A percentile compares a stretch with the other conserved stretches of the same genome.
Evolutionary conservation across 2,888 invertebrate species (phyloP).

Genomic region (Euplexia lucipara): DNA sequence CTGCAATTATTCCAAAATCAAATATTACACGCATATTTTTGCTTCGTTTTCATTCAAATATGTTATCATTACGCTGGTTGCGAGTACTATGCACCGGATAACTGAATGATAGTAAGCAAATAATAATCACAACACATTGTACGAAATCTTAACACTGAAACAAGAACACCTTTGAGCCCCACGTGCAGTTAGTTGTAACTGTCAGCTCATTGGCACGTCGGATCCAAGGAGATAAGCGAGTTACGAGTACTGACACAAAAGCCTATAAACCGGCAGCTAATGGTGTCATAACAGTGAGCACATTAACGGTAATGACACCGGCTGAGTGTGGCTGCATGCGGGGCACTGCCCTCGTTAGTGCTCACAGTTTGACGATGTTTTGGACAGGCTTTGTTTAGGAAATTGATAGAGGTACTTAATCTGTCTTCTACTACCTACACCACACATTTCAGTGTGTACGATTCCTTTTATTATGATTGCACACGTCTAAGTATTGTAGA

Average conservation of each 20-base stretch:
- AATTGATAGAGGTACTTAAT: slow-evolving; percentile 9
- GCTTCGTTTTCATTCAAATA: too few species aligned
- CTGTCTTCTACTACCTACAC: not conserved
- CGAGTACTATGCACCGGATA: too few species aligned
- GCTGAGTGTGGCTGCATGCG: slow-evolving; percentile 29
- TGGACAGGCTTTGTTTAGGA: slow-evolving; percentile 15
- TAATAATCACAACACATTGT: too few species aligned
- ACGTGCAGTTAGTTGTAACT: slow-evolving; percentile 13
- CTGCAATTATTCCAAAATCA: too few species aligned
- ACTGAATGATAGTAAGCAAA: too few species aligned
- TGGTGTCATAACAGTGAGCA: slow-evolving; percentile 53
- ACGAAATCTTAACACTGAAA: not conserved
- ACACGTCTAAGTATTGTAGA: too few species aligned
- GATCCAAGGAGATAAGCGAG: slow-evolving; percentile 44
- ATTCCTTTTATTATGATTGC: not conserved
- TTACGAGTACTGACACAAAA: slow-evolving; percentile 35
- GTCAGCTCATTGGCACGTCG: slow-evolving; percentile 33
- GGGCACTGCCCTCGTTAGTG: slow-evolving; percentile 29
- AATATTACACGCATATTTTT: too few species aligned
- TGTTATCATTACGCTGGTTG: too few species aligned
- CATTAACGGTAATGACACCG: slow-evolving; percentile 54
- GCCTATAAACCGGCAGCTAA: slow-evolving; percentile 47
- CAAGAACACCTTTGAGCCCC: not conserved
- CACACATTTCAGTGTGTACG: too few species aligned
- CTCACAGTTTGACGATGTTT: not conserved